Evolutionary conservation across 2,797 vertebrate species (phyloP).

Genomic region (Sebastes oblongus): DNA sequence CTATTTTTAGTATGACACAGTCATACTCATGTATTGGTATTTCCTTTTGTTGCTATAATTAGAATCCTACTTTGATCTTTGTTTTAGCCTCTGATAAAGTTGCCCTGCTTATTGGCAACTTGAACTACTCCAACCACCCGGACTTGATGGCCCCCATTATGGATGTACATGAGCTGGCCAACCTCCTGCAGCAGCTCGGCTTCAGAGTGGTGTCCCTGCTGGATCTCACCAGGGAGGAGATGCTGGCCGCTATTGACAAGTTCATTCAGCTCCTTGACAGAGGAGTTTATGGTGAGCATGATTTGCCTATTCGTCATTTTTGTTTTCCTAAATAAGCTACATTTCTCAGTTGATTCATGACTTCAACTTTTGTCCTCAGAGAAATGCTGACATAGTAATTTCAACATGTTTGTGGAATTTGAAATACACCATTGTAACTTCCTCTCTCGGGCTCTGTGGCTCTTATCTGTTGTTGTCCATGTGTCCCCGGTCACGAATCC

Average conservation of each 20-base stretch:
- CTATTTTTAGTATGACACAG: neutral
- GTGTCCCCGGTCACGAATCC: slow-evolving; percentile 22
- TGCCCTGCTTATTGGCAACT: slow-evolving; percentile 89
- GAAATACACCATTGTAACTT: neutral
- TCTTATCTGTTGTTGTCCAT: slow-evolving; percentile 3
- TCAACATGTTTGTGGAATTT: neutral
- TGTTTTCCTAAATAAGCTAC: neutral
- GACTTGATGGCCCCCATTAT: slow-evolving; percentile 86
- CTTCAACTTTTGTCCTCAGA: neutral
- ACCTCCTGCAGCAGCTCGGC: slow-evolving; percentile 83
- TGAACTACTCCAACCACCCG: slow-evolving; percentile 85
- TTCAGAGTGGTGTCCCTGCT: slow-evolving; percentile 91
- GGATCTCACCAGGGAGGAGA: slow-evolving; percentile 87
- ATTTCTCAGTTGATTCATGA: neutral
- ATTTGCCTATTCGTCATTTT: neutral
- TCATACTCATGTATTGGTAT: neutral
- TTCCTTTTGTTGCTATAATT: slow-evolving; percentile 12
- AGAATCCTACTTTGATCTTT: slow-evolving; percentile 2
- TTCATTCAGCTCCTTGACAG: slow-evolving; percentile 87
- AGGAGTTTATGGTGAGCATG: slow-evolving; percentile 87
- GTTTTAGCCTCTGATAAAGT: slow-evolving; percentile 88
- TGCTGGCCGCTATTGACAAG: slow-evolving; percentile 80
- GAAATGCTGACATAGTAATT: neutral
- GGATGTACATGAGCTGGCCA: slow-evolving; percentile 88
- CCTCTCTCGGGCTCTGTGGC: neutral